Base-by-base conservation (phyloP, 2,113 vertebrate genomes). In the Microcebus tavaratra region DNA sequence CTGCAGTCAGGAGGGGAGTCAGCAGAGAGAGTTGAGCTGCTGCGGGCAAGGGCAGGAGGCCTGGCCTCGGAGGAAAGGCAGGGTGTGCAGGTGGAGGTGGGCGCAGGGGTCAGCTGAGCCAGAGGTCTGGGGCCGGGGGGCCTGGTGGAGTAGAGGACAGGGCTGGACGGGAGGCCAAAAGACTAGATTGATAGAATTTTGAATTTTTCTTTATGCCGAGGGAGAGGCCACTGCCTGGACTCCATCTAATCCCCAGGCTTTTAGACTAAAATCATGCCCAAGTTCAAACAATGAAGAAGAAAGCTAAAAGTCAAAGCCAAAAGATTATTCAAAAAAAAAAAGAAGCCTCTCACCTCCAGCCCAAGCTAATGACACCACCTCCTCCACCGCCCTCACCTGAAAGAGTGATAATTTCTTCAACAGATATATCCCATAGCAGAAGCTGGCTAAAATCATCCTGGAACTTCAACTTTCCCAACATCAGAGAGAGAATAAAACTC, bases 201-300 rank as follows among this genome's bases (percentile, higher is more conserved):
- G 48, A 48, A 48, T 48, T 48, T 48, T 48, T 48, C 48, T 48
- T 48, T 48, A 48, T 48, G 48, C 9, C 48, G 9, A 10, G 48
- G 48, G 48, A 48, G 48, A 48, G 48, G 48, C 48, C 48, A 48
- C 48, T 48, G 48, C 48, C 48, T 11, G 48, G 48, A 48, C 48
- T 48, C 48, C 48, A 48, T 48, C 48, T 48, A 48, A 48, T 48
- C 48, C 48, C 48, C 48, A 48, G 48, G 48, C 48, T 48, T 48
- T 48, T 48, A 48, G 48, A 48, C 48, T 48, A 48, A 98, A 98
- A 97, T 15, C 88, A 99, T 99, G 99, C 96, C 97, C 14, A 98
- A 97, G 85, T 80, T 79, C 70, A 99, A 97, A 91, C 98, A 98
- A 85, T 36, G n/a, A 82, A 92, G 96, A 42, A 91, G 92, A 25